phyloP scores from a whole-genome alignment of 2,888 invertebrate genomes.

The Leptinotarsa peninsularis region DNA sequence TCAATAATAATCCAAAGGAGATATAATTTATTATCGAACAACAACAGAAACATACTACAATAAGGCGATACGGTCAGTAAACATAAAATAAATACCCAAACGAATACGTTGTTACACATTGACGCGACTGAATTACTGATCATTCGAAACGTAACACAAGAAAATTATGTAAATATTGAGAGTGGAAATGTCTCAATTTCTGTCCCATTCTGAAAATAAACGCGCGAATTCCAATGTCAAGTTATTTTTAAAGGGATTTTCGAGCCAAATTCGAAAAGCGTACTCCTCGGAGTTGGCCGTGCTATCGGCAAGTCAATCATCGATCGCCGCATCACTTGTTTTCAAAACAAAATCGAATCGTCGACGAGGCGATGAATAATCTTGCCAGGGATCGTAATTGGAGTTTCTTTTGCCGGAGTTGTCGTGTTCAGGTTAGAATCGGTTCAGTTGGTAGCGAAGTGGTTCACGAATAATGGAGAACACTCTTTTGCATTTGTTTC shows the following conservation, averaged over 20 bases:
- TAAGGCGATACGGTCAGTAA: too few species aligned
- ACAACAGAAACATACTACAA: too few species aligned
- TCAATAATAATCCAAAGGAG: too few species aligned
- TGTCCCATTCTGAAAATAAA: constrained; percentile 36
- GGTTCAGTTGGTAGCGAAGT: too few species aligned
- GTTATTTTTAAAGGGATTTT: constrained; percentile 35
- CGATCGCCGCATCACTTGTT: constrained; percentile 16
- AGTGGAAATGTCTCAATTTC: constrained; percentile 33
- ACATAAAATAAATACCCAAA: too few species aligned
- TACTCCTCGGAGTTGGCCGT: constrained; percentile 3
- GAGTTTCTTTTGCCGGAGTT: not conserved
- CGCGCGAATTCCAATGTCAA: constrained; percentile 39
- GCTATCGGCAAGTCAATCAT: constrained; percentile 12
- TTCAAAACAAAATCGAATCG: constrained; percentile 7
- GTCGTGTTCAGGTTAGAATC: too few species aligned
- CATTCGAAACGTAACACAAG: not conserved
- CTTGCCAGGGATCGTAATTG: not conserved
- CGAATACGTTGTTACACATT: too few species aligned
- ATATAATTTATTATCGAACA: too few species aligned
- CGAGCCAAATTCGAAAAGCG: constrained; percentile 26
- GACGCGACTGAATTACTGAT: not conserved
- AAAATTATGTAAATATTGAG: constrained; percentile 38
- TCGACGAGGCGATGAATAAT: not conserved
- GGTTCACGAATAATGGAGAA: too few species aligned
- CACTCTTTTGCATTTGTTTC: too few species aligned